Evolutionary conservation across 2,797 vertebrate species (phyloP).

Genomic region (Myotis myotis): DNA sequence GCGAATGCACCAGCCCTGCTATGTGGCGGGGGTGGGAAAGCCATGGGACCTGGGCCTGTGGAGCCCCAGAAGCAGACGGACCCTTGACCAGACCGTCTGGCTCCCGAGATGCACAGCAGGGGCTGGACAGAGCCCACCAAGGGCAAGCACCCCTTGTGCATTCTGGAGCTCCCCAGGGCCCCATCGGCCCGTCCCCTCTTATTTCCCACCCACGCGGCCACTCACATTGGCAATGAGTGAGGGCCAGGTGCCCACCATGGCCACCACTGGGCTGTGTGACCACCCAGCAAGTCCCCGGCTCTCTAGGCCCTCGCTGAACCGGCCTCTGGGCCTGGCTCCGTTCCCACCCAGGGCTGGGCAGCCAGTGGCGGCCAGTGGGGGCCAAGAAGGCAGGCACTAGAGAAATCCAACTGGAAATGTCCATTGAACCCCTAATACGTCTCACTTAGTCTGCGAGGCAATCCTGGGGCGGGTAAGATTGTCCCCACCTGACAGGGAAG

Average conservation of each 20-base stretch:
- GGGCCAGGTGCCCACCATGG: neutral
- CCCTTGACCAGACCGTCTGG: fast-evolving
- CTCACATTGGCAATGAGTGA: neutral
- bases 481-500: neutral
- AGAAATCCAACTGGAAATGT: neutral
- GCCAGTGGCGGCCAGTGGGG: neutral
- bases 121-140: neutral
- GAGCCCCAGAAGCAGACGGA: neutral
- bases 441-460: too few species aligned
- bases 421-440: neutral
- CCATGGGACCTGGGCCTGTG: too few species aligned
- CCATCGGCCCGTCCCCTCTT: neutral
- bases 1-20: fast-evolving
- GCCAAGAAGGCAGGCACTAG: neutral
- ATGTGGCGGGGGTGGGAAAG: neutral
- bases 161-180: neutral
- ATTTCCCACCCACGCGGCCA: neutral
- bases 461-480: neutral
- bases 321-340: neutral
- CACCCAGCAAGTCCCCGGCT: neutral
- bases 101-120: neutral
- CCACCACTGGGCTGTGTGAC: neutral
- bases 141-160: neutral
- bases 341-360: neutral
- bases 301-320: neutral